phyloP scores from a whole-genome alignment of 2,888 invertebrate genomes.

The Andrena haemorrhoa region DNA sequence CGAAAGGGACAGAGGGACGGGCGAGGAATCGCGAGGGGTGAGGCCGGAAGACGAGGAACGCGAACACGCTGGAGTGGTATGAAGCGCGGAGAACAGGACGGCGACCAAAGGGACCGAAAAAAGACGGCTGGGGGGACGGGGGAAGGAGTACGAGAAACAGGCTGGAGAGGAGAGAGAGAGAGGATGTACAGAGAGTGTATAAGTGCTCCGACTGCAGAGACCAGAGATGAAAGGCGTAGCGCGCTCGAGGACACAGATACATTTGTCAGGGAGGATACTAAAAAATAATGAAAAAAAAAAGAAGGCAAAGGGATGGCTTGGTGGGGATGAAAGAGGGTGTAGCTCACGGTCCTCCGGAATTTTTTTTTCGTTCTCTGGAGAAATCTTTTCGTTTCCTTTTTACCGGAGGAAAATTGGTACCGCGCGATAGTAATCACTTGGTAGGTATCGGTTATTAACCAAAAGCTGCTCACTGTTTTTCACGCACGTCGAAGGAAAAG shows the following conservation, averaged over 20 bases:
- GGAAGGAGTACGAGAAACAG: slow-evolving; percentile 38
- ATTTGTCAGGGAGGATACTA: slow-evolving; percentile 77
- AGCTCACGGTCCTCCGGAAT: slow-evolving; percentile 55
- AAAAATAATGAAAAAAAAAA: slow-evolving; percentile 75
- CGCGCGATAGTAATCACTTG: slow-evolving; percentile 33
- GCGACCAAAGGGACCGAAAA: slow-evolving; percentile 59
- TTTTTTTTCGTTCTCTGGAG: slow-evolving; percentile 68
- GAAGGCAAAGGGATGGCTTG: slow-evolving; percentile 38
- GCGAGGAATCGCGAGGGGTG: slow-evolving; percentile 20
- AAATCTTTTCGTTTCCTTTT: slow-evolving; percentile 56
- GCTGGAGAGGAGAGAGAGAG: slow-evolving; percentile 17
- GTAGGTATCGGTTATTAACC: slow-evolving; percentile 35
- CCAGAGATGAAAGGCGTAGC: slow-evolving; percentile 83
- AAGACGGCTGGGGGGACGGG: slow-evolving; percentile 34
- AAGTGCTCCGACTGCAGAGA: slow-evolving; percentile 82
- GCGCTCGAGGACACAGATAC: slow-evolving; percentile 81
- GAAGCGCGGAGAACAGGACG: slow-evolving; percentile 57
- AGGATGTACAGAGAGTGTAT: slow-evolving; percentile 78
- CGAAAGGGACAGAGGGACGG: slow-evolving; percentile 19
- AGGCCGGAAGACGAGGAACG: slow-evolving; percentile 59
- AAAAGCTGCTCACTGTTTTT: not conserved
- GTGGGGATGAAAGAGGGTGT: slow-evolving; percentile 53
- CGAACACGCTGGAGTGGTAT: slow-evolving; percentile 59
- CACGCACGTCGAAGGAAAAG: not conserved
- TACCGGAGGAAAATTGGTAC: slow-evolving; percentile 38